Evolutionary conservation across 2,113 vertebrate genomes (phyloP), one percentile per base, ranked within the genome.

Genomic region (Nothocercus julius): DNA sequence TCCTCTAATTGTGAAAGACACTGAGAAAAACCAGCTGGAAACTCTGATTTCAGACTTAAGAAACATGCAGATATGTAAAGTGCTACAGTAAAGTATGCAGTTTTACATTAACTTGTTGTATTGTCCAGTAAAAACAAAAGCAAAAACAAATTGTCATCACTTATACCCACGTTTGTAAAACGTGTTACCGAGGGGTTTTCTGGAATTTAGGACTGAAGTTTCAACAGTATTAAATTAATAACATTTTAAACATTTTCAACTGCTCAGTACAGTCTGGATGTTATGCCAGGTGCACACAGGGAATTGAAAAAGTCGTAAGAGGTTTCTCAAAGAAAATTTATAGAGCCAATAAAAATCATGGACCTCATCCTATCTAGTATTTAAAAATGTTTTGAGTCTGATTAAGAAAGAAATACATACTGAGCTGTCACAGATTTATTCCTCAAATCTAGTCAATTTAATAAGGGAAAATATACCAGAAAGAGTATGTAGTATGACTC

Each of bases 401-500:
- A 56, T 42, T 70, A 87, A 74, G n/a, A 63, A 62, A 75, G 74
- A 75, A 7, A 56, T 49, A 5, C 34, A 53, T 17, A 54, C 20
- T 75, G 18, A 89, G 25, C 5, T 79, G 21, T 14, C 21, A 54
- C 70, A 82, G 7, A 14, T 68, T 87, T 72, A 72, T 85, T 67
- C 21, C 13, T 90, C 13, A 36, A 28, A 17, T 0, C 11, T 63
- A 53, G 2, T 72, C 51, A 54, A 32, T 40, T 51, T 75, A 45
- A 49, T 68, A 73, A 36, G 8, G n/a, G 20, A 68, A 94, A 91
- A 67, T 5, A 0, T 4, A 63, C 22, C 0, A 0, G n/a, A 68
- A 87, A 45, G 16, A 87, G 36, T 17, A 49, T 20, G 62, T 8
- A 68, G 3, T 42, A 44, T 27, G 12, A 67, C 8, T 24, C 24